Conservation (phyloP, 2,888 invertebrate genomes). For the Drosophila borborema region DNA sequence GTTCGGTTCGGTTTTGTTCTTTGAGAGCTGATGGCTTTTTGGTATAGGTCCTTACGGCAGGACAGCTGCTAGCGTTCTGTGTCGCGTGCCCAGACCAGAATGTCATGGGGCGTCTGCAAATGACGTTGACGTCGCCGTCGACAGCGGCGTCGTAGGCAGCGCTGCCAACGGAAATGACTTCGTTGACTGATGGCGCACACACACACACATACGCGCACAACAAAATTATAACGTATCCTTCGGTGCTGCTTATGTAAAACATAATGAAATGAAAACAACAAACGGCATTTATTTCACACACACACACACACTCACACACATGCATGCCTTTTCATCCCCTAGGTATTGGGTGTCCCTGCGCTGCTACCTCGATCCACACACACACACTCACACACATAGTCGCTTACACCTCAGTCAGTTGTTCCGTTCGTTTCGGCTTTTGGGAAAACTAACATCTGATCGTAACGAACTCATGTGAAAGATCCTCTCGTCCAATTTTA, state of each 20-base stretch:
- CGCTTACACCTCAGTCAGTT: constrained; percentile 41
- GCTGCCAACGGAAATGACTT: constrained; percentile 83
- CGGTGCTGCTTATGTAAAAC: constrained; percentile 65
- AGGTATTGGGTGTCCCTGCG: constrained; percentile 66
- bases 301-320: constrained; percentile 50
- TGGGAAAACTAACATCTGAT: constrained; percentile 85
- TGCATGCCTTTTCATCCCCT: constrained; percentile 84
- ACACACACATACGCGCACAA: constrained; percentile 17
- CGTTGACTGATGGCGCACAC: constrained; percentile 79
- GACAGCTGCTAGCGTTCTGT: constrained; percentile 88
- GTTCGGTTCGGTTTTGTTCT: not conserved
- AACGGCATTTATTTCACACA: constrained; percentile 71
- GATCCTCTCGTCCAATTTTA: constrained; percentile 38
- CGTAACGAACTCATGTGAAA: constrained; percentile 43
- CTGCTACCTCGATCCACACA: constrained; percentile 34
- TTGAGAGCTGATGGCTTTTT: constrained; percentile 5
- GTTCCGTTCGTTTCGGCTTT: constrained; percentile 64
- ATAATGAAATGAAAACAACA: constrained; percentile 72
- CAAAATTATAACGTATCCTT: constrained; percentile 64
- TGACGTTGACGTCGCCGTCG: constrained; percentile 31
- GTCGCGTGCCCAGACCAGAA: constrained; percentile 87
- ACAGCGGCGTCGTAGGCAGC: constrained; percentile 33
- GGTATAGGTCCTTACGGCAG: constrained; percentile 86
- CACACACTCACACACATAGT: constrained; percentile 34
- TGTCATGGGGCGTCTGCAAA: constrained; percentile 85